Base-by-base conservation (phyloP, 2,113 vertebrate genomes). In the Corythaixoides concolor region DNA sequence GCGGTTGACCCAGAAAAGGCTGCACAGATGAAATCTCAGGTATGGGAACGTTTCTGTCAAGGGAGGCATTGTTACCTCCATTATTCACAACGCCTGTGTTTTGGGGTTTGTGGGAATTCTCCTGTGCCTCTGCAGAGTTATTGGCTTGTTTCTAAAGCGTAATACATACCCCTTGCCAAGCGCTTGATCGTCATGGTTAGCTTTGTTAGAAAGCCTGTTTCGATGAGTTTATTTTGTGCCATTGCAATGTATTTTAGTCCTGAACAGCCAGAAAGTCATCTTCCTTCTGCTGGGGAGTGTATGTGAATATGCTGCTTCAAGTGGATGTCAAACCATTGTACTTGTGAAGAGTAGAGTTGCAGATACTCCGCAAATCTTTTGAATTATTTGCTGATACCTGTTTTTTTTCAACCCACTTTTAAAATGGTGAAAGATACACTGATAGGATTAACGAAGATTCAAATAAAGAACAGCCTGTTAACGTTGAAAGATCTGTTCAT, bases 1-100 rank as follows among this genome's bases (percentile, higher is more conserved):
- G 99, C 99, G 8, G 99, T 99, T 41, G 99, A 99, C 96, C 99
- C 99, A 0, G 99, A 99, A 95, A 99, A 99, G 96, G 99, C 99
- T 5, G 99, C 99, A 1, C 99, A 99, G 98, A 99, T 99, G 99
- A 99, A 99, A 97, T 99, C 99, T 72, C 99, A 99, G 98, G 99
- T 99, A 94, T 1, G 2, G 9, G 67, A 8, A 13, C 2, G 1
- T 75, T 74, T 49, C 83, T 43, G 0, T 82, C 62, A 35, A 23
- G 52, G 56, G 53, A 49, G 7, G 5, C 12, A 1, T 35, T 27
- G 30, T 20, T 68, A 8, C 19, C 52, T 41, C 68, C 11, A 4
- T 52, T 62, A 23, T 85, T 91, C 30, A 4, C 2, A 2, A 27
- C n/a, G 30, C 45, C 58, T 50, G 18, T 64, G 55, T 21, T 72